Evolutionary conservation across 2,113 vertebrate species (phyloP), one percentile per base, ranked within the genome.

Genomic region (Syngnathus floridae): DNA sequence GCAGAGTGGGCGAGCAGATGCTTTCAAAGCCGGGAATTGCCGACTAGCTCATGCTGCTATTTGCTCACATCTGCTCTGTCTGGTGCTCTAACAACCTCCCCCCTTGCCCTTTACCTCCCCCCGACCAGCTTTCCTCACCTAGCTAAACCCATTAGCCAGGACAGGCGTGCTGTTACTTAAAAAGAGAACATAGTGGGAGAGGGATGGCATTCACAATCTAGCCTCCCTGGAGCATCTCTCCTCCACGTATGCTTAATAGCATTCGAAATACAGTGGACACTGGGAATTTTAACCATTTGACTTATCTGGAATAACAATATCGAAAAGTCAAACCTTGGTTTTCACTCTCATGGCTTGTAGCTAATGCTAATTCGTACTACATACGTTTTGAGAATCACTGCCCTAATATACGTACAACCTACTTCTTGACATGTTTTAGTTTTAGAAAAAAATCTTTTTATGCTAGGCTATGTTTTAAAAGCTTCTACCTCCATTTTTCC

Each of bases 131-230:
- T 45, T 43, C 65, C 70, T 67, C 55, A 68, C 62, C 52, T 77
- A 64, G 56, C 66, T 82, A 82, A 84, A 71, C 84, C 84, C 77
- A 82, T 88, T 87, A 83, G 75, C 73, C 26, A 62, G 67, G 73
- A 62, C 61, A 45, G 55, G 67, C 66, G 65, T 63, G 65, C 37
- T 46, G 61, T 83, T 82, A 83, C 52, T 62, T 78, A 81, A 85
- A 77, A 22, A 64, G 36, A 75, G 69, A 66, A 67, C 14, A 8
- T 19, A 72, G 61, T 70, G 54, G 58, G 19, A 9, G 48, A n/a
- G 48, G 6, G 65, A 70, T 61, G 68, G 62, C 65, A 65, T 48
- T 69, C 59, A 64, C 66, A 65, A 45, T 38, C 43, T 19, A 46
- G 45, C 59, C 51, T 70, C 64, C 70, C 82, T 51, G 4, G 55